Base-by-base conservation (phyloP, 1,140 invertebrate species). In the Drosophila kepulauana region DNA sequence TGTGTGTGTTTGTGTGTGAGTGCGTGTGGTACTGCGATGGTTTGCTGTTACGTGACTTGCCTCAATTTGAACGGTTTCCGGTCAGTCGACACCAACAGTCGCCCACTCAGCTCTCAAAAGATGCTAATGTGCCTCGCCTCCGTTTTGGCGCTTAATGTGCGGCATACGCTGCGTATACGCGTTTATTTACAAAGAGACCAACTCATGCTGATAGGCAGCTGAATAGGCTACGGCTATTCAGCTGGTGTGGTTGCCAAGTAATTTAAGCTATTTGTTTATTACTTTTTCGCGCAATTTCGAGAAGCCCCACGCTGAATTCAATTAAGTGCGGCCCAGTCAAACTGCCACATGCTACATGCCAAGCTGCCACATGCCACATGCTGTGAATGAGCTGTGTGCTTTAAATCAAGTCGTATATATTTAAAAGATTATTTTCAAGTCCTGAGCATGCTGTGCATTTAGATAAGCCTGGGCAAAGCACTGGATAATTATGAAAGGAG, bases 251-350 rank as follows among this genome's bases (percentile, higher is more conserved):
- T 66, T 51, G n/a, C 52, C 51, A 45, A 65, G 67, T 56, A 59
- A 76, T 76, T 76, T 48, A 48, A 72, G 74, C 62, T 72, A 76
- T 72, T 72, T 72, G 68, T 71, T 76, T 76, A 76, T 72, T 66
- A 59, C 54, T 45, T 63, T 64, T 64, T 16, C 67, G 30, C 59
- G 25, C 28, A 57, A 35, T 38, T 43, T 35, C 15, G 6, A 30
- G 46, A 67, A 62, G 64, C 30, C 30, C 56, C 30, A 46, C 63
- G 13, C 35, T 28, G 41, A 76, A 72, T 76, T 76, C 62, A 72
- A 76, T 76, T 76, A 72, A 66, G 62, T 72, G 49, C 15, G n/a
- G 56, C 33, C 20, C 13, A 59, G 28, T 54, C n/a, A 15, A 30
- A 54, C 11, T 33, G 52, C 43, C 52, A 61, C 68, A 76, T 15